Evolutionary conservation across 2,888 invertebrate species (phyloP).

Genomic region (Acrobasis repandana): DNA sequence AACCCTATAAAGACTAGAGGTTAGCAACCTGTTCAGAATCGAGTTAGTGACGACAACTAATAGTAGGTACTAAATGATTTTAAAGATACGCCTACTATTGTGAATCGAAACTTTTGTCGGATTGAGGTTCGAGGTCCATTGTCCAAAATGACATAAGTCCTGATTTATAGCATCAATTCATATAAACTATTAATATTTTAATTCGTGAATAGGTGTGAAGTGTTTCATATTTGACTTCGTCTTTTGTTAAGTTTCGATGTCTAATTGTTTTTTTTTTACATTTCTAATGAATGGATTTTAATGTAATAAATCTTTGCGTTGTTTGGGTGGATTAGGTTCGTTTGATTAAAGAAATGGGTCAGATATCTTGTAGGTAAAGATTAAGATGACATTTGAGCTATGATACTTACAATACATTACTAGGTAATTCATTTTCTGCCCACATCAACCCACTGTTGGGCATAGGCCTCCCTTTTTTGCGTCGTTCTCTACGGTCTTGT

Average conservation of each 20-base stretch:
- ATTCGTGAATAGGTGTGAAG: constrained; percentile 27
- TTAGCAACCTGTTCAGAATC: constrained; percentile 15
- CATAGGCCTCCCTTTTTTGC: too few species aligned
- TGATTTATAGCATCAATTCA: constrained; percentile 51
- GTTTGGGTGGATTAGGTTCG: constrained; percentile 1
- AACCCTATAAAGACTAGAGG: too few species aligned
- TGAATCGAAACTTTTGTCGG: constrained; percentile 45
- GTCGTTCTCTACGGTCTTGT: too few species aligned
- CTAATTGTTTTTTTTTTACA: constrained; percentile 16
- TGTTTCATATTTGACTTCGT: constrained; percentile 21
- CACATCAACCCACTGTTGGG: too few species aligned
- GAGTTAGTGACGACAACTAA: constrained; percentile 24
- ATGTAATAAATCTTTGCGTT: constrained; percentile 12
- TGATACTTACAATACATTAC: too few species aligned
- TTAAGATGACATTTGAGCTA: neutral
- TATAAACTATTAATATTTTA: constrained; percentile 51
- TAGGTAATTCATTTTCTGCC: too few species aligned
- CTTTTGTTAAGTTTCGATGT: constrained; percentile 13
- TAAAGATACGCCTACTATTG: constrained; percentile 46
- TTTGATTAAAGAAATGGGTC: neutral
- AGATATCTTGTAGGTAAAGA: neutral
- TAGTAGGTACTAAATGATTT: constrained; percentile 38
- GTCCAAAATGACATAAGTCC: constrained; percentile 39
- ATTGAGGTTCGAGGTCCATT: constrained; percentile 44
- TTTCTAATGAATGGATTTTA: neutral